Percentiles rank a stretch among this genome's conserved stretches.
Conservation (phyloP, 1,140 invertebrate genomes). For the silkworm (Bombyx mori) region DNA sequence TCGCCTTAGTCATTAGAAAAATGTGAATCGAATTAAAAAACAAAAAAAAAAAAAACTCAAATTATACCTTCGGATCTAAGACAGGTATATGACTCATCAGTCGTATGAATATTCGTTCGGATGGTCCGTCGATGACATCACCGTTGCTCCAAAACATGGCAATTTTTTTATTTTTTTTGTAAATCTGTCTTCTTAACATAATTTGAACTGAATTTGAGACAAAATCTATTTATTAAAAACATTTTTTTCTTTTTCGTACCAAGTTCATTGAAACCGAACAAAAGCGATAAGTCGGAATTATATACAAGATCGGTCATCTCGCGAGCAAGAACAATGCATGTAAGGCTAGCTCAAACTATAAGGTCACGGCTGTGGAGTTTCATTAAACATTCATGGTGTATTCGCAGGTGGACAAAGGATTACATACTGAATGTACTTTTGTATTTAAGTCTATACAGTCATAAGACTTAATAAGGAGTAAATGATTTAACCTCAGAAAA, state of each 20-base stretch:
- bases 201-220: too few species aligned
- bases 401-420: conserved; percentile 42
- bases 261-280: too few species aligned
- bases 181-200: conserved; percentile 8
- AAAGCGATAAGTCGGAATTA: too few species aligned
- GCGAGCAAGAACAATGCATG: conserved; percentile 6
- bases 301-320: too few species aligned
- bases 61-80: conserved; percentile 4
- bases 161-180: conserved; percentile 28
- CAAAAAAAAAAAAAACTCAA: conserved; percentile 15
- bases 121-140: conserved; percentile 46
- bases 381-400: conserved; percentile 55
- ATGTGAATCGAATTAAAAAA: conserved; percentile 29
- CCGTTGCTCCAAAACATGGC: conserved; percentile 14
- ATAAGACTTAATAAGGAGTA: too few species aligned
- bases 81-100: conserved; percentile 27
- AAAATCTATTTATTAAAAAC: too few species aligned
- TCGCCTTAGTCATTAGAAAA: conserved; percentile 37
- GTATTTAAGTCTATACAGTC: too few species aligned
- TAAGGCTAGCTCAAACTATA: conserved; percentile 59
- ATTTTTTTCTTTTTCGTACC: too few species aligned
- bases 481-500: too few species aligned
- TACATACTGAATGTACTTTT: conserved; percentile 12
- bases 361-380: conserved; percentile 26
- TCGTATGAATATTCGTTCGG: conserved; percentile 34